Base-by-base conservation (phyloP, 2,888 invertebrate genomes). In the Steinernema hermaphroditum region DNA sequence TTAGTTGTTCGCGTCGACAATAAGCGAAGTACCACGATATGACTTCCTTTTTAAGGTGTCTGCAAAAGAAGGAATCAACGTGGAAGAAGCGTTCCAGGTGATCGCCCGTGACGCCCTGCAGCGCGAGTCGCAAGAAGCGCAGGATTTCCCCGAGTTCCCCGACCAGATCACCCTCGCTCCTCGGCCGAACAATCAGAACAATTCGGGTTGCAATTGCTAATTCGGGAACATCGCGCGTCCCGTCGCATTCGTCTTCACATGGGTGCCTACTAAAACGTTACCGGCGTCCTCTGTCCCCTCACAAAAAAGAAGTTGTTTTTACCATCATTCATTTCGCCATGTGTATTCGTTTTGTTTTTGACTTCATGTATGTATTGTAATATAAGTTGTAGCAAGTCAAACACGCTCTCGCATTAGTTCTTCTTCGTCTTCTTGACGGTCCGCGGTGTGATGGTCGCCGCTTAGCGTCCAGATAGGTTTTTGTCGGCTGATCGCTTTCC, bases 11-110 rank as follows among this genome's bases (percentile, higher is more conserved):
- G 46, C 46, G 14, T 8, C 50, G 8, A 4, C 24, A 14, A 62
- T 14, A 24, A n/a, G 29, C 62, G n/a, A n/a, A 62, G 16, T 14
- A 16, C 16, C 32, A 32, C 16, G 24, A 14, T 32, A 9, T 14
- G 16, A n/a, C n/a, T n/a, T n/a, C n/a, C n/a, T n/a, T n/a, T 75
- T 81, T 6, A 22, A 83, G 81, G 98, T 98, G 71, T 96, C 95
- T 88, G 98, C 98, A 83, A 98, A 98, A 90, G 98, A 98, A 88
- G 96, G 95, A 75, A 92, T 96, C 82, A 98, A 98, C 88, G 97
- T 99, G 73, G 98, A 99, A 89, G 92, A 96, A 89, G 98, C 98
- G 82, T 98, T 98, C 90, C 93, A 96, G 77, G 96, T 96, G 77
- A 97, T 99, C 88, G 98, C 97, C 74, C 93, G 95, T 87, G 96